Base-by-base conservation (phyloP, 2,888 invertebrate species). In the Autographa pulchrina region DNA sequence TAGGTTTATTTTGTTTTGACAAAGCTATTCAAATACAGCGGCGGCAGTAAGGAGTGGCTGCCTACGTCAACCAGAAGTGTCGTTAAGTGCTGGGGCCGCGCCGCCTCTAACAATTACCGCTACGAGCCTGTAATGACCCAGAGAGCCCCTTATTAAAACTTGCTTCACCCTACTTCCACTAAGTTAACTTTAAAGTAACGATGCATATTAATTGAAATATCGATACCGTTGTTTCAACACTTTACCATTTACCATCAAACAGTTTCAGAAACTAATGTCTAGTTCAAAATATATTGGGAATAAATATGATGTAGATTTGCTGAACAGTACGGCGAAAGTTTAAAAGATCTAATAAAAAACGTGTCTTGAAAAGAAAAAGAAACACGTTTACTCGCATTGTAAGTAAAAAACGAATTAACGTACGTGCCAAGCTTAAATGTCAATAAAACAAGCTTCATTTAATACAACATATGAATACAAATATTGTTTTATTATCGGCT, bases 61-160 rank as follows among this genome's bases (percentile, higher is more conserved):
- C 85, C 87, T 84, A 84, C 86, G 88, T 90, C 89, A 89, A 88
- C 82, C 92, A 88, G 88, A 91, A 91, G 92, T 91, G 91, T 89
- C 92, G 88, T 91, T 91, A 91, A 91, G 90, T 89, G 91, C 85
- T 88, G 83, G 89, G 89, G 85, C 86, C 85, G 82, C 85, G 86
- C 85, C 89, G 89, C 89, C 89, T 87, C 86, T 90, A 87, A 90
- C 92, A 92, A 93, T 93, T 93, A 93, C 93, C 89, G 90, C 89
- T 91, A 89, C 90, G 91, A 89, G 89, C 86, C 90, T 84, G 91
- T 93, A 94, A 93, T 92, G 93, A 93, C 92, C 92, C 91, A 89
- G 85, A 88, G 91, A 90, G 91, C 92, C 93, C 94, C 93, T 93
- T 93, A 93, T 93, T 93, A 93, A 93, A 94, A 93, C 93, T 93